A percentile compares a stretch with the other conserved stretches of the same genome.
Evolutionary conservation across 2,888 invertebrate species (phyloP).

Genomic region (Lycophotia porphyrea): DNA sequence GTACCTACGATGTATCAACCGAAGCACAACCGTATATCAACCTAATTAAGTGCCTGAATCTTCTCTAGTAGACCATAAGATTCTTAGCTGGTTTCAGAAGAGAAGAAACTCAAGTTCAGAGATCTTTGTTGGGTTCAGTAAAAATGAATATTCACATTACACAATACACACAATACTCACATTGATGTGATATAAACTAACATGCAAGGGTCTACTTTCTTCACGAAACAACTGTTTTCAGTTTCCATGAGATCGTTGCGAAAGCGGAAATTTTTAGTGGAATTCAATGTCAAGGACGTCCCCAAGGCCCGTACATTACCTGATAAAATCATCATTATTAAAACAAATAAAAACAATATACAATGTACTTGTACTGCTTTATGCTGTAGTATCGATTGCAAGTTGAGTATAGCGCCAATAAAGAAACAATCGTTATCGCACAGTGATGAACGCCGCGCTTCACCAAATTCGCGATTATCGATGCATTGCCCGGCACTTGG

Average conservation of each 20-base stretch:
- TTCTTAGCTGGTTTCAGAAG: background rate
- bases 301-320: slow-evolving; percentile 2
- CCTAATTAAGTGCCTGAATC: background rate
- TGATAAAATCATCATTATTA: slow-evolving; percentile 37
- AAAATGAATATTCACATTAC: no score
- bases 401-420: slow-evolving; percentile 4
- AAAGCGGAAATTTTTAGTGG: background rate
- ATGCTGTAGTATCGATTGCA: slow-evolving; percentile 38
- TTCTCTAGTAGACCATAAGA: background rate
- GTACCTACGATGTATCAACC: background rate
- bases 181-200: background rate
- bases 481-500: slow-evolving; percentile 53
- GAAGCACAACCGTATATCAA: background rate
- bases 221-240: background rate
- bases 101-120: background rate
- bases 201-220: background rate
- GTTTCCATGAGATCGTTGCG: background rate
- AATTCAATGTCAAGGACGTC: slow-evolving; percentile 26
- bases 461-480: slow-evolving; percentile 35
- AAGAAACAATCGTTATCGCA: slow-evolving; percentile 13
- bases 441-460: slow-evolving; percentile 45
- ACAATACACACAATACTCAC: no score
- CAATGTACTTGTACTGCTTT: background rate
- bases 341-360: slow-evolving; percentile 19
- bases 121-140: background rate